phyloP scores from a whole-genome alignment of 2,113 vertebrate genomes.

The Ursus arctos region DNA sequence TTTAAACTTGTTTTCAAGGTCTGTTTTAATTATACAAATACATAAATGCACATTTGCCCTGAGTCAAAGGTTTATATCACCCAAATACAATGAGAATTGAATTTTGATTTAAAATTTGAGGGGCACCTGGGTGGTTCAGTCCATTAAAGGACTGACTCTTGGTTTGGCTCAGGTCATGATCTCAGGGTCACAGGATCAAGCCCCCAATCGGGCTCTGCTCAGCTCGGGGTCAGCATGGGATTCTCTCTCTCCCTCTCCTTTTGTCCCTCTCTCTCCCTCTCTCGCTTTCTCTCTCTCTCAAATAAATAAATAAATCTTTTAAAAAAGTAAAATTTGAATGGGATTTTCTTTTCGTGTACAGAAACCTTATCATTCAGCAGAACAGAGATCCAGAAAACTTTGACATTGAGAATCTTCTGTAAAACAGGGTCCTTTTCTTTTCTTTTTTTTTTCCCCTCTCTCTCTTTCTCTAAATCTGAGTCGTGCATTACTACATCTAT shows the following conservation, averaged over 20 bases:
- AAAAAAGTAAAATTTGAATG: background rate
- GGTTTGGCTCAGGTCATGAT: background rate
- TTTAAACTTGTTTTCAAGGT: background rate
- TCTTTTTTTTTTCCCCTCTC: too few relatives aligned
- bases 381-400: background rate
- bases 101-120: background rate
- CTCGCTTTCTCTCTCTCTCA: background rate
- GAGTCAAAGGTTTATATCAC: background rate
- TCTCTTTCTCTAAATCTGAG: background rate
- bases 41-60: background rate
- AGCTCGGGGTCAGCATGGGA: too few relatives aligned
- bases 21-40: background rate
- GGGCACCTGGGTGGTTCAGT: background rate
- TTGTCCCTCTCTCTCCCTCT: background rate
- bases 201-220: too few relatives aligned
- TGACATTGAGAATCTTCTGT: conserved; percentile 53
- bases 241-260: background rate
- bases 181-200: background rate
- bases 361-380: background rate
- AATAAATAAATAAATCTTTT: background rate
- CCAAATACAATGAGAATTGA: background rate
- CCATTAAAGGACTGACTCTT: background rate
- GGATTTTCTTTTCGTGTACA: background rate
- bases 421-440: background rate
- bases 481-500: background rate